Evolutionary conservation across 2,888 invertebrate genomes (phyloP).

Genomic region (Perithous albicinctus): DNA sequence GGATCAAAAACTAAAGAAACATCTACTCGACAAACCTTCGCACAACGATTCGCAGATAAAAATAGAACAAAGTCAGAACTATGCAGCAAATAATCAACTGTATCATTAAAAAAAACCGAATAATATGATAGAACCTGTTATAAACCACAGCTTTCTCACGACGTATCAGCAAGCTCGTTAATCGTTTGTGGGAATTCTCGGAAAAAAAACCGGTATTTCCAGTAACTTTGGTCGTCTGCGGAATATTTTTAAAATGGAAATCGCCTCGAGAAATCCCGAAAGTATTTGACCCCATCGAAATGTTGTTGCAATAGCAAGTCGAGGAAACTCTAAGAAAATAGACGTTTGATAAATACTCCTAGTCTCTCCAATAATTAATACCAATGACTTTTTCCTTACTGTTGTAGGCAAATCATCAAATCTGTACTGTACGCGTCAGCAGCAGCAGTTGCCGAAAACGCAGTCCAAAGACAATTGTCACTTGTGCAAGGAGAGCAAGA

Average conservation of each 20-base stretch:
- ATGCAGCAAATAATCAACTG: background rate
- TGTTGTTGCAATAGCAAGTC: background rate
- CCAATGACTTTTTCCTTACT: slow-evolving; percentile 1
- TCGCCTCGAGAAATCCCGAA: background rate
- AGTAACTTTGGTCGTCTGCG: background rate
- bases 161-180: background rate
- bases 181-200: background rate
- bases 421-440: slow-evolving; percentile 68
- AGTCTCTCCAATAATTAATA: background rate
- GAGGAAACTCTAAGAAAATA: background rate
- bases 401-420: slow-evolving; percentile 74
- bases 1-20: background rate
- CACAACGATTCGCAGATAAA: background rate
- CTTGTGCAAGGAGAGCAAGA: slow-evolving; percentile 86
- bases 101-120: background rate
- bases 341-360: no score
- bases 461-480: slow-evolving; percentile 85
- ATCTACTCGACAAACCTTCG: no score
- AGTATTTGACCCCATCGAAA: background rate
- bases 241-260: background rate
- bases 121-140: background rate
- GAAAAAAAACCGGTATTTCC: slow-evolving; percentile 42
- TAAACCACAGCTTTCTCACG: slow-evolving; percentile 4
- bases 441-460: slow-evolving; percentile 78
- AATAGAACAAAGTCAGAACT: background rate